Conservation (phyloP, 2,888 invertebrate genomes). For the Laspeyria flexula region DNA sequence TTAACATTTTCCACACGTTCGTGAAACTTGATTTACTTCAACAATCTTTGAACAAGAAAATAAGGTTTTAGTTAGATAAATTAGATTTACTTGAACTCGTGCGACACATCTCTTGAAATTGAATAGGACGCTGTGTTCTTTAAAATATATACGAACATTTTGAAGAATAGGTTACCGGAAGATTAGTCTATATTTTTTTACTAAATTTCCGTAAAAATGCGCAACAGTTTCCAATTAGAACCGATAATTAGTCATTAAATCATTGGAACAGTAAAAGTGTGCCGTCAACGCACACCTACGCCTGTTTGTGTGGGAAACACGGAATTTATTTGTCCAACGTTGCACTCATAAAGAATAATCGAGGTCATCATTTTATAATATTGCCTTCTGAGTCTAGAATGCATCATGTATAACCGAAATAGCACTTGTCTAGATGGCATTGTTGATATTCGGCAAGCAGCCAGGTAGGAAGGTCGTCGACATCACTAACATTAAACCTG, state of each 20-base stretch:
- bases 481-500: constrained; percentile 41
- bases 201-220: not conserved
- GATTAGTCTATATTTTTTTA: not conserved
- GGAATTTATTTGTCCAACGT: constrained; percentile 53
- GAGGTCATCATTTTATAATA: constrained; percentile 33
- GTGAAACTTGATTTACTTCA: constrained; percentile 46
- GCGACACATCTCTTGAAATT: constrained; percentile 1
- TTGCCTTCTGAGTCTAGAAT: constrained; percentile 27
- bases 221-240: constrained; percentile 10
- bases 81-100: constrained; percentile 46
- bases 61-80: constrained; percentile 51
- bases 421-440: constrained; percentile 46
- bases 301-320: constrained; percentile 52
- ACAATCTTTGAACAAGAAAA: constrained; percentile 49
- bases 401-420: constrained; percentile 42
- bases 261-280: constrained; percentile 20
- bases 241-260: constrained; percentile 18
- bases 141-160: not conserved
- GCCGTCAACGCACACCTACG: constrained; percentile 49
- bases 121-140: not conserved
- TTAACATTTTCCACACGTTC: constrained; percentile 37
- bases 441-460: constrained; percentile 50
- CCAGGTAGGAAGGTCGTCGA: constrained; percentile 57
- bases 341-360: constrained; percentile 19
- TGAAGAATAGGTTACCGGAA: too few relatives aligned